Conservation (phyloP, 2,113 vertebrate species). For the Ctenodactylus gundi region DNA sequence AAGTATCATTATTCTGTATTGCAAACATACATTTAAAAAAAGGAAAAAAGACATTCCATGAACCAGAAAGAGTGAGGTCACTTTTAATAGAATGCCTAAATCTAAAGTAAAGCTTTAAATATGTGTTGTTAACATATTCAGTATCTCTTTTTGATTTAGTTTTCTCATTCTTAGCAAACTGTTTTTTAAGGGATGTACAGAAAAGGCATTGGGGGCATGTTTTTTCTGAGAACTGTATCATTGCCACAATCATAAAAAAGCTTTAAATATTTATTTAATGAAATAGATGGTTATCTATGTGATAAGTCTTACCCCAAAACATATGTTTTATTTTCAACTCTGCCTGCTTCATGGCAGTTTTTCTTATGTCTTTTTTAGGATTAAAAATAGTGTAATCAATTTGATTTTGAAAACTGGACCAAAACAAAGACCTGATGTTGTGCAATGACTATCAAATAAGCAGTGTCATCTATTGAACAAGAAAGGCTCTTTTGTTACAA, state of each 20-base stretch:
- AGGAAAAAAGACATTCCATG: neutral
- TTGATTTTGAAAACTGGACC: constrained; percentile 17
- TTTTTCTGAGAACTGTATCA: neutral
- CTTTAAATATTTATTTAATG: neutral
- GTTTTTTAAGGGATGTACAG: neutral
- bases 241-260: constrained; percentile 34
- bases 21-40: neutral
- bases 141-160: neutral
- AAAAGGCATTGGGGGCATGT: neutral
- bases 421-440: neutral
- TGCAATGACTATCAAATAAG: constrained; percentile 40
- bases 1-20: neutral
- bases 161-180: constrained; percentile 21
- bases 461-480: constrained; percentile 71
- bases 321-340: neutral
- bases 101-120: constrained; percentile 11
- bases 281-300: neutral
- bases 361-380: constrained; percentile 69
- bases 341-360: constrained; percentile 20
- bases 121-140: neutral
- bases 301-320: constrained; percentile 8
- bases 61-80: neutral
- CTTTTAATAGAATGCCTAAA: constrained; percentile 18
- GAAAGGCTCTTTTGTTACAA: constrained; percentile 82
- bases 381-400: constrained; percentile 22